Conservation (phyloP, 1,140 invertebrate genomes). For the Asbolus verrucosus region DNA sequence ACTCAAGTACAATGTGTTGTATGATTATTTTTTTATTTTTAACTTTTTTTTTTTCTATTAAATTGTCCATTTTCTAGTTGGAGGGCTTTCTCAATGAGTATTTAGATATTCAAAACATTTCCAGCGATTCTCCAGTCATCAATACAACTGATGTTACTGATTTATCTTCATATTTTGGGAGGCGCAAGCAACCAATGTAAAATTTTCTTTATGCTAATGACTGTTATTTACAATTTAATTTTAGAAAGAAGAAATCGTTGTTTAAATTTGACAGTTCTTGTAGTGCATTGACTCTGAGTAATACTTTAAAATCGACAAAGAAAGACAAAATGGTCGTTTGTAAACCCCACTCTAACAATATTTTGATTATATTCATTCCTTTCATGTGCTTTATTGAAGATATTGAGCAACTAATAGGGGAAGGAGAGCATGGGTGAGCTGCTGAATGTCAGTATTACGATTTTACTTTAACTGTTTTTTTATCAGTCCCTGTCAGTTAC, state of each 20-base stretch:
- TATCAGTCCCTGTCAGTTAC: conserved; percentile 76
- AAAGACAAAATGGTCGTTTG: conserved; percentile 75
- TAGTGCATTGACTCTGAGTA: conserved; percentile 78
- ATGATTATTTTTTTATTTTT: conserved; percentile 65
- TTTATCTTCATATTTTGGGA: conserved; percentile 75
- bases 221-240: conserved; percentile 48
- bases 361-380: conserved; percentile 80
- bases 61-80: conserved; percentile 72
- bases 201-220: too few relatives aligned
- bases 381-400: conserved; percentile 82
- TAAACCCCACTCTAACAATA: conserved; percentile 79
- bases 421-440: too few relatives aligned
- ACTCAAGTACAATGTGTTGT: conserved; percentile 88
- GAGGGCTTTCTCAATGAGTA: conserved; percentile 85
- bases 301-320: conserved; percentile 68
- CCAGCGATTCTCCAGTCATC: conserved; percentile 71
- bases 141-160: conserved; percentile 72
- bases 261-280: conserved; percentile 87
- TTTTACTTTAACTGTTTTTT: too few relatives aligned
- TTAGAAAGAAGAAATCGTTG: conserved; percentile 71
- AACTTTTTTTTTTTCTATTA: too few relatives aligned
- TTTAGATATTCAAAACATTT: conserved; percentile 81
- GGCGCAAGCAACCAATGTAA: conserved; percentile 74
- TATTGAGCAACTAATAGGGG: conserved; percentile 76
- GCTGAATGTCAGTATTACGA: too few relatives aligned